Evolutionary conservation across 2,113 vertebrate species (phyloP), one percentile per base, ranked within the genome.

Genomic region (Poeciliopsis turrubarensis): DNA sequence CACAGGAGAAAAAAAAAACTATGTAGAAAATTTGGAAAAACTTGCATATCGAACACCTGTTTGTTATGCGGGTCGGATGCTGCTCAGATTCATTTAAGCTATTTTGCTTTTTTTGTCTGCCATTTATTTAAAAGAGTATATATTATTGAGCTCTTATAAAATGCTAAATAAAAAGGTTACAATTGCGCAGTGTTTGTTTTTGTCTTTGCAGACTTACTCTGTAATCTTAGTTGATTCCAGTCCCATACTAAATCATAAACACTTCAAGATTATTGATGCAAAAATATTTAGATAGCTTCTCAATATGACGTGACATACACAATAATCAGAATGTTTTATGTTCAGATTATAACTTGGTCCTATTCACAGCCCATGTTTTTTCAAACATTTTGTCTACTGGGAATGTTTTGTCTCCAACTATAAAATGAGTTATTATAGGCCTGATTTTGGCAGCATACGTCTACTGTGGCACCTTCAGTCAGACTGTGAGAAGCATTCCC

Each of bases 81-180:
- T 86, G 83, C 84, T 86, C 70, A 44, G 60, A 79, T 62, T 72
- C 77, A 54, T 70, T 54, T 25, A 72, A 69, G 82, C 81, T 85
- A 80, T 88, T 89, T 88, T 71, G 47, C 54, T 77, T 70, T 37
- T 32, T 73, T 9, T 72, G 17, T 41, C 64, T 44, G 63, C 22
- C 68, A 17, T 25, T 68, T 11, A 47, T 31, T 54, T 19, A 78
- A 62, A 4, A 12, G 44, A 80, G 60, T 57, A 61, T 26, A 19
- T 60, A 70, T 60, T 12, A 3, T 32, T 51, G 2, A 54, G 83
- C 3, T 14, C n/a, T 32, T 0, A 25, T 37, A 22, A 44, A 34
- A 44, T 37, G 15, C 37, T 66, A 19, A 73, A 19, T 51, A 67
- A 30, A 61, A 44, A 26, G 1, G 3, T 27, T 57, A 15, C 62